A percentile compares a stretch with the other conserved stretches of the same genome.
phyloP scores from a whole-genome alignment of 1,140 invertebrate genomes.

The Hermetia illucens region DNA sequence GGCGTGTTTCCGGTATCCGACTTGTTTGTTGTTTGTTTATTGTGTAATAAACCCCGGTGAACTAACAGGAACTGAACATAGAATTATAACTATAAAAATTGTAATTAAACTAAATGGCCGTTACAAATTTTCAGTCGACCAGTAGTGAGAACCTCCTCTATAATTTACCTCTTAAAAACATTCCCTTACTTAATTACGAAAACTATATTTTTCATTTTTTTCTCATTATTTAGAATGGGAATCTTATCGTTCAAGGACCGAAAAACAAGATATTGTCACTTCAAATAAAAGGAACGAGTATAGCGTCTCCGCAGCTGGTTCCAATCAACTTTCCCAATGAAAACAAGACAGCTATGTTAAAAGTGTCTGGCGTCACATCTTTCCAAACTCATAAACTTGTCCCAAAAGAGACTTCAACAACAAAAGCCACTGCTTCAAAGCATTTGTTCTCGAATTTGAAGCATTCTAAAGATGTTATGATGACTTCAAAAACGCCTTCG shows the following conservation, averaged over 20 bases:
- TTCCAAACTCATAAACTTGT: background rate
- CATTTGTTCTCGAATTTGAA: background rate
- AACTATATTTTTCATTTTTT: no score
- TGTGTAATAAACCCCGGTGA: no score
- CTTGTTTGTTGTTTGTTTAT: no score
- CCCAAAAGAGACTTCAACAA: background rate
- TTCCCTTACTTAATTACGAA: no score
- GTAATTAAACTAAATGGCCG: no score
- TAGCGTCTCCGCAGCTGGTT: background rate
- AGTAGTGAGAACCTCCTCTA: no score
- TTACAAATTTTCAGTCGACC: no score
- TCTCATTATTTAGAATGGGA: constrained; percentile 2
- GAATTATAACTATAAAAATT: no score
- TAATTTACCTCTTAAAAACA: no score
- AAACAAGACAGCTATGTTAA: background rate
- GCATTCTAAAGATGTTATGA: background rate
- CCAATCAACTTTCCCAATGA: background rate
- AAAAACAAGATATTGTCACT: background rate
- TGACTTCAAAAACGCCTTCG: background rate
- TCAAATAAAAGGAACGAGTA: background rate
- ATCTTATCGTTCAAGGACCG: background rate
- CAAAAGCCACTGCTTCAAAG: background rate
- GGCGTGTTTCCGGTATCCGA: no score
- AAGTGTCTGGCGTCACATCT: background rate
- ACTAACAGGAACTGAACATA: no score